Conservation (phyloP, 2,113 vertebrate species). For the Erinaceus europaeus region DNA sequence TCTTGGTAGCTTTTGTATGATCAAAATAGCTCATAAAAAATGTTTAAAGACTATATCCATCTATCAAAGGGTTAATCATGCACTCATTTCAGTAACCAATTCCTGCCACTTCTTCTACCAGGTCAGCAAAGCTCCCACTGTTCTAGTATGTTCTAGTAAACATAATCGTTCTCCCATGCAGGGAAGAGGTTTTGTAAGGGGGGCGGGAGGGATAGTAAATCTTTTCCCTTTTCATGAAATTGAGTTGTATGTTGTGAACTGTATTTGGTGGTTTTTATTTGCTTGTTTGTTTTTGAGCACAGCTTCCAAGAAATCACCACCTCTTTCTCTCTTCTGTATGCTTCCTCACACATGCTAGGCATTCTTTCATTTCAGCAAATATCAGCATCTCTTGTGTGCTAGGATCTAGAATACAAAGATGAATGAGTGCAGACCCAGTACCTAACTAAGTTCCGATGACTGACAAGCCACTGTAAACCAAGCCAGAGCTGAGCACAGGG, state of each 20-base stretch:
- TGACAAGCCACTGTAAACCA: background rate
- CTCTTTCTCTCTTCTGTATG: background rate
- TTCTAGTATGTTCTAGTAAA: background rate
- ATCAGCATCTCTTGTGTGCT: background rate
- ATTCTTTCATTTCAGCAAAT: background rate
- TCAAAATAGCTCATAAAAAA: background rate
- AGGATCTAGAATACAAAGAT: background rate
- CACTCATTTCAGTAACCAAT: background rate
- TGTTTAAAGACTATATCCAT: background rate
- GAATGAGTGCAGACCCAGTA: accelerated
- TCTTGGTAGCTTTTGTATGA: background rate
- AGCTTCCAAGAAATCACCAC: background rate
- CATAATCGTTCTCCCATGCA: background rate
- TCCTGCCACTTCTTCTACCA: background rate
- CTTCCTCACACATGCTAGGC: accelerated
- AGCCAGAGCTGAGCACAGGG: background rate
- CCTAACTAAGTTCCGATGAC: accelerated
- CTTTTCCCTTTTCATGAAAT: background rate
- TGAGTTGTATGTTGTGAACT: background rate
- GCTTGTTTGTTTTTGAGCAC: background rate
- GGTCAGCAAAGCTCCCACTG: background rate
- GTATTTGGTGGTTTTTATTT: background rate
- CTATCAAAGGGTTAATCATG: background rate
- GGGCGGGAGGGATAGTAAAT: background rate
- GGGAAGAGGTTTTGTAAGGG: background rate